Percentiles rank a stretch among this genome's conserved stretches.
Conservation (phyloP, 2,888 invertebrate species). For the Orchesella flavescens region DNA sequence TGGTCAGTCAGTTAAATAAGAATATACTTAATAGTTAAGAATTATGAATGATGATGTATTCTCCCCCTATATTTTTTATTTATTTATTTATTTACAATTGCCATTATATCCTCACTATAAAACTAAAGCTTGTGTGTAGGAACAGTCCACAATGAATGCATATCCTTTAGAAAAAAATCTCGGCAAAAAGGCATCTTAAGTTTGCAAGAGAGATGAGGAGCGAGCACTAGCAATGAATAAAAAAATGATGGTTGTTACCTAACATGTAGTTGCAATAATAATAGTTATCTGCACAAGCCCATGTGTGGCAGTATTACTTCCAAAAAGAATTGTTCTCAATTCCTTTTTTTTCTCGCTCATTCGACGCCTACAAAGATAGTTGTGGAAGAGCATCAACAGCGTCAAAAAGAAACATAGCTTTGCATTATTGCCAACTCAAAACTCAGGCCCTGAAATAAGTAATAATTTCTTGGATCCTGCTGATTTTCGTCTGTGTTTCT, state of each 20-base stretch:
- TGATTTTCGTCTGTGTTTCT: background rate
- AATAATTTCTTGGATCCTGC: background rate
- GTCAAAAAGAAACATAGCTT: background rate
- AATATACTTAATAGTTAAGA: background rate
- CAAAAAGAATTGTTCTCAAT: constrained; percentile 47
- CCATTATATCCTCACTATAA: background rate
- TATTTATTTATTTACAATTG: background rate
- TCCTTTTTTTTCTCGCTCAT: constrained; percentile 30
- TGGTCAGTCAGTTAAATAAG: constrained; percentile 47
- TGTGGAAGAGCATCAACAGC: background rate
- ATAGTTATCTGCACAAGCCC: constrained; percentile 28
- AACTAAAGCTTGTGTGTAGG: background rate
- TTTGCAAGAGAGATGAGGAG: background rate
- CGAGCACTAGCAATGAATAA: background rate
- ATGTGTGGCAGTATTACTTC: constrained; percentile 51
- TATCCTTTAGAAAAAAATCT: too few relatives aligned
- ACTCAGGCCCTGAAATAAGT: background rate
- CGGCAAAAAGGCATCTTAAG: background rate
- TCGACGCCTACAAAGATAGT: constrained; percentile 48
- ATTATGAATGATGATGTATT: constrained; percentile 1
- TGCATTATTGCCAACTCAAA: constrained; percentile 5
- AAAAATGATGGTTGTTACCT: constrained; percentile 6
- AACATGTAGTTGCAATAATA: constrained; percentile 8
- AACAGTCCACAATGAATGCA: too few relatives aligned
- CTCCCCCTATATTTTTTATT: background rate